These are phyloP conservation scores for Cryptomyrus ogoouensis DNA, from an alignment of 2,113 vertebrate genomes.

Conservation along the genomic window DNA sequence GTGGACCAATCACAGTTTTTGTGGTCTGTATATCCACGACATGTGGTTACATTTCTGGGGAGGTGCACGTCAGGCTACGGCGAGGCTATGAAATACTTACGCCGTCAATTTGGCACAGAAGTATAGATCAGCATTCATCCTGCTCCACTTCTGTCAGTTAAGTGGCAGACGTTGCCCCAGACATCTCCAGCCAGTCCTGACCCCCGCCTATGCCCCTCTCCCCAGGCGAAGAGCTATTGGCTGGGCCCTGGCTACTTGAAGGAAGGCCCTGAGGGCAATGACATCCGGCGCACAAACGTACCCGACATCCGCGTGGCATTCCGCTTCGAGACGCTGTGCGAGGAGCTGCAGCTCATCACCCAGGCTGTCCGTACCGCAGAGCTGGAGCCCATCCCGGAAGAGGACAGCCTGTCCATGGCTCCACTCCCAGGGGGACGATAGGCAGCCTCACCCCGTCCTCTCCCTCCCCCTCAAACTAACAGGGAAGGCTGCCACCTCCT, in stretches of 20 bases:
- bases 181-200: neutral
- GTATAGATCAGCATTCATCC: neutral
- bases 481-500: neutral
- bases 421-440: conserved; percentile 39
- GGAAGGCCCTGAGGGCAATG: conserved; percentile 79
- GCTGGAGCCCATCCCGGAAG: conserved; percentile 72
- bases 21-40: no score
- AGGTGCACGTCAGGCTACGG: neutral
- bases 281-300: conserved; percentile 87
- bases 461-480: neutral
- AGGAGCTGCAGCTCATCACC: conserved; percentile 85
- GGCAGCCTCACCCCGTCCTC: neutral
- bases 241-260: conserved; percentile 73
- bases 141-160: neutral
- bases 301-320: conserved; percentile 85
- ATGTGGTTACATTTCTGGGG: neutral
- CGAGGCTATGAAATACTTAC: neutral
- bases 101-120: neutral
- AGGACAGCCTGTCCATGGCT: conserved; percentile 58
- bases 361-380: conserved; percentile 75
- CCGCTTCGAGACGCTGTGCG: conserved; percentile 79
- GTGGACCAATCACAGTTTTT: no score
- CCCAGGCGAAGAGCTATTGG: conserved; percentile 85
- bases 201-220: neutral
- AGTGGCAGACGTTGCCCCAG: neutral